Evolutionary conservation across 2,797 vertebrate species (phyloP), one percentile per base, ranked within the genome.

Genomic region (Amphiprion clarkii): DNA sequence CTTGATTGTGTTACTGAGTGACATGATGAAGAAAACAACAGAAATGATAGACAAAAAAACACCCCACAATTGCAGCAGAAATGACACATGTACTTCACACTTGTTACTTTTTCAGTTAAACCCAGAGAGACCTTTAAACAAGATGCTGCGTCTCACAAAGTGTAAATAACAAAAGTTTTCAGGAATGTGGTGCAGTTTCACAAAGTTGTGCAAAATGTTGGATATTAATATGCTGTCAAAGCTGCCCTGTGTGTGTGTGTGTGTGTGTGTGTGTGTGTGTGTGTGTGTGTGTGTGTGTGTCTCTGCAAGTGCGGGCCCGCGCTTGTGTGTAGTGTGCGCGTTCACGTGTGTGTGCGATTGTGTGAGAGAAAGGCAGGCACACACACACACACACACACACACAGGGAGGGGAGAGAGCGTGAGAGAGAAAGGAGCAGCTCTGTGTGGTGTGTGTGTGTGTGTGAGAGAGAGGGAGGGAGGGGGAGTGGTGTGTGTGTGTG

Each of bases 391-490:
- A 31, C 29, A 31, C 67, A 64, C 62, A 67, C 49, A 62, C 61
- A 75, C 52, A 64, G 59, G 83, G 71, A 73, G 77, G 82, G 80
- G 78, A 70, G 86, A 89, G 85, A 84, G 88, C 78, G 82, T 85
- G 91, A 85, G 90, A 87, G 91, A 91, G 89, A 90, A 84, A 91
- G 82, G 84, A 83, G 83, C 73, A 82, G 82, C 71, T 80, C 64
- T 84, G 65, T 83, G 60, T 82, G 73, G 53, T 48, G 62, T 49
- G 69, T 19, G 63, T 23, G 52, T 27, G 52, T 25, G 52, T 5
- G 52, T 14, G 52, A 25, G 51, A 14, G 51, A 14, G 58, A 5
- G 53, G 56, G 51, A 59, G 52, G 33, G 25, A 6, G 4, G 39
- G 25, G 39, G 56, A 4, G 33, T 10, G 33, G 44, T n/a, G n/a